A percentile compares a stretch with the other conserved stretches of the same genome.
Evolutionary conservation across 2,113 vertebrate genomes (phyloP).

Genomic region (Probosciger aterrimus): DNA sequence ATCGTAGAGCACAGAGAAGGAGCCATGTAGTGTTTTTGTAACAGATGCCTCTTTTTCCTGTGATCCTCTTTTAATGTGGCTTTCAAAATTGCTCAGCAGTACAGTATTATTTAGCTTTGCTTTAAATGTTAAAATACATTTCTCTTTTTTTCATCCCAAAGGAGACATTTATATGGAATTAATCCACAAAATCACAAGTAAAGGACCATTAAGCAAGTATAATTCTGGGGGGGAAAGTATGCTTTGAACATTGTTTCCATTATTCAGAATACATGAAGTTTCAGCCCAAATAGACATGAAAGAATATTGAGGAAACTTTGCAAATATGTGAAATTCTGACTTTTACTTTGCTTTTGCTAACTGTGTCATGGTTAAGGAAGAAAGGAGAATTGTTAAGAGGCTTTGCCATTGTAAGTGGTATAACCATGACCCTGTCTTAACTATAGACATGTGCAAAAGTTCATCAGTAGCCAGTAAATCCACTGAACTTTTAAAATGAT

Average conservation of each 20-base stretch:
- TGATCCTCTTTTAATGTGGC: background rate
- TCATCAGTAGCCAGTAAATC: background rate
- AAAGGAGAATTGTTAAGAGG: background rate
- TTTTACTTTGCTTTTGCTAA: slow-evolving; percentile 11
- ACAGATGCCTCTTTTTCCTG: background rate
- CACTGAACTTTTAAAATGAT: background rate
- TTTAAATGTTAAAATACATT: slow-evolving; percentile 38
- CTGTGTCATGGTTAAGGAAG: background rate
- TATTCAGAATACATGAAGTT: background rate
- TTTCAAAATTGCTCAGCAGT: slow-evolving; percentile 53
- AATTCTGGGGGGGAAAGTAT: background rate
- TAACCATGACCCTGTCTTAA: background rate
- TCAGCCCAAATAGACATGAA: slow-evolving; percentile 28
- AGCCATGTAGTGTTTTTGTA: slow-evolving; percentile 55
- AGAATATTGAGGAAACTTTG: slow-evolving; percentile 11
- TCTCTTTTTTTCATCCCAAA: background rate
- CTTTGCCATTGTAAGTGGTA: background rate
- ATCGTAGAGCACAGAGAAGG: background rate
- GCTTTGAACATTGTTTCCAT: slow-evolving; percentile 58
- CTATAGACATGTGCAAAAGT: background rate
- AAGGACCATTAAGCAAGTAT: slow-evolving; percentile 35
- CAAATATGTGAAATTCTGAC: background rate
- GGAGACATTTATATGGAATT: background rate
- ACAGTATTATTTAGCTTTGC: slow-evolving; percentile 55
- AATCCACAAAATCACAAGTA: background rate